phyloP scores from a whole-genome alignment of 2,113 vertebrate species.

The Agelaius phoeniceus region DNA sequence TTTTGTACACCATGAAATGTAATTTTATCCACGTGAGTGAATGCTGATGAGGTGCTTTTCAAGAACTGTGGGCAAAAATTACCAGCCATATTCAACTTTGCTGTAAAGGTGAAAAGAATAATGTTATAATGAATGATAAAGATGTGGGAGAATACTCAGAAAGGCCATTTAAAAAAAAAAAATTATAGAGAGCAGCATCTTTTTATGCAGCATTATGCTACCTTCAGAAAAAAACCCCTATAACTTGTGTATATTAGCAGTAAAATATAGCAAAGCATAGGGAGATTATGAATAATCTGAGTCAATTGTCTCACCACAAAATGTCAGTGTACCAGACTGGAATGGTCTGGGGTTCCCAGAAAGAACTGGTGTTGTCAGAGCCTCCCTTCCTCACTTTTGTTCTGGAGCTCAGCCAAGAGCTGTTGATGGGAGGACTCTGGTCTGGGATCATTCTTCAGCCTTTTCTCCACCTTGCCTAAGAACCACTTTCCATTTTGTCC shows the following conservation, averaged over 20 bases:
- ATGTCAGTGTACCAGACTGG: neutral
- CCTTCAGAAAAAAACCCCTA: neutral
- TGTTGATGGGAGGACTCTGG: neutral
- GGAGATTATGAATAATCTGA: neutral
- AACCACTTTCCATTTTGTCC: neutral
- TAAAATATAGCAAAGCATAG: neutral
- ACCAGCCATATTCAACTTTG: neutral
- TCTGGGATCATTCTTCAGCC: neutral
- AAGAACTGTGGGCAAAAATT: constrained; percentile 28
- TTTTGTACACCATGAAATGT: neutral
- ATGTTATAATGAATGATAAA: constrained; percentile 29
- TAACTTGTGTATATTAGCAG: neutral
- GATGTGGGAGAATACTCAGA: neutral
- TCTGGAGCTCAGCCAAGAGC: neutral
- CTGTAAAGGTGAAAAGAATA: constrained; percentile 18
- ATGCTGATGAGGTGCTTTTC: constrained; percentile 16
- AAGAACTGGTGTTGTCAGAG: neutral
- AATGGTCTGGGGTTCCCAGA: neutral
- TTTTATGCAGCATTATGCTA: neutral
- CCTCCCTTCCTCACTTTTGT: neutral
- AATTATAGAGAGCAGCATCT: neutral
- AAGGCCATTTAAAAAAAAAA: neutral
- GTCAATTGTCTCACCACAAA: neutral
- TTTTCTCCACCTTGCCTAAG: neutral
- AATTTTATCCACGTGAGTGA: constrained; percentile 45